These are phyloP conservation scores for Chionoecetes opilio DNA, from an alignment of 1,140 invertebrate genomes.

Conservation along the genomic window DNA sequence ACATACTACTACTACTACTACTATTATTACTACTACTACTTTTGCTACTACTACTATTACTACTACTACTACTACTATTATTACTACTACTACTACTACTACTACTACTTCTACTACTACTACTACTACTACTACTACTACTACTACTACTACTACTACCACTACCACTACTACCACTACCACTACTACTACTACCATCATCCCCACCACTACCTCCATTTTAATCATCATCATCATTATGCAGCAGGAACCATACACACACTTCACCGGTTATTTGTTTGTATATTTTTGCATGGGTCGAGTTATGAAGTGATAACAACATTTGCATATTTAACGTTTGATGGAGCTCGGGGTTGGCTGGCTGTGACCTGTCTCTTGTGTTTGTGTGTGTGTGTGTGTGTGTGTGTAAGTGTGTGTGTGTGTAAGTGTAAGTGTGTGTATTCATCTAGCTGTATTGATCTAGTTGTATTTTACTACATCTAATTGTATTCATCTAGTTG, in stretches of 20 bases:
- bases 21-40: no score
- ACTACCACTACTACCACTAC: neutral
- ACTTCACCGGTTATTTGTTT: neutral
- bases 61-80: neutral
- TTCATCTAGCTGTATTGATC: no score
- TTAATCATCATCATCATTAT: neutral
- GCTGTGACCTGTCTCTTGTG: neutral
- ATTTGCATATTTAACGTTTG: slow-evolving; percentile 19
- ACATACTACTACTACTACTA: neutral
- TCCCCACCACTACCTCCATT: neutral
- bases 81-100: neutral
- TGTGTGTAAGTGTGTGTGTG: slow-evolving; percentile 5
- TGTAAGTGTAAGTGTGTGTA: no score
- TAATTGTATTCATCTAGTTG: no score
- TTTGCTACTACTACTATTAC: neutral
- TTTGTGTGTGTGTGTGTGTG: slow-evolving; percentile 11
- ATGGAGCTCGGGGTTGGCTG: neutral
- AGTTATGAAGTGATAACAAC: neutral
- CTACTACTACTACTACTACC: neutral
- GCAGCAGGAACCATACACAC: neutral
- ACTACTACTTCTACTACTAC: neutral
- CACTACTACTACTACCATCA: neutral
- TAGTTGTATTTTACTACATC: no score
- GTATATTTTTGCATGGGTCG: neutral
- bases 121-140: no score